phyloP scores from a whole-genome alignment of 2,888 invertebrate genomes.

The Trypoxylon attenuatum region DNA sequence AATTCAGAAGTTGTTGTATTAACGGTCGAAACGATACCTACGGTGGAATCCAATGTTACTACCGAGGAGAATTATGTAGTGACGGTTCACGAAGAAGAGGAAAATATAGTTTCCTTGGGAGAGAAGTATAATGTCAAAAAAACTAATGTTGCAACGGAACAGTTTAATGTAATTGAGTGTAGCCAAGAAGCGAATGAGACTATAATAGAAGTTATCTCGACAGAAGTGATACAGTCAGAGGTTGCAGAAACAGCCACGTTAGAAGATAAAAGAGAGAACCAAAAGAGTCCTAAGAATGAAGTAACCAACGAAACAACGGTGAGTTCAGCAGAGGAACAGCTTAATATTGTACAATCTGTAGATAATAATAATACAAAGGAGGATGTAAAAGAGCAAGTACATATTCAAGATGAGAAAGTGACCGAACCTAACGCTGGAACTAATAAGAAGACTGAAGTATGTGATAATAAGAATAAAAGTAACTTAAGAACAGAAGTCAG shows the following conservation, averaged over 20 bases:
- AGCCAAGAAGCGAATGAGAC: slow-evolving; percentile 34
- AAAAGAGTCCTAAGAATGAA: slow-evolving; percentile 2
- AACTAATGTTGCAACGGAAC: slow-evolving; percentile 13
- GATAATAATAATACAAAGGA: neutral
- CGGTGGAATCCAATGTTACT: slow-evolving; percentile 11
- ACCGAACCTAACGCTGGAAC: neutral
- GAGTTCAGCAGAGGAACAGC: neutral
- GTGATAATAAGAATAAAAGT: slow-evolving; percentile 12
- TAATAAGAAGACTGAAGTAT: slow-evolving; percentile 25
- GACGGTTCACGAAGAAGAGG: neutral
- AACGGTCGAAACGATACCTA: slow-evolving; percentile 36
- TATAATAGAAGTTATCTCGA: slow-evolving; percentile 49
- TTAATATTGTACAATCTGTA: neutral
- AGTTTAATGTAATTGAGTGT: slow-evolving; percentile 39
- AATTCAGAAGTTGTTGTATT: slow-evolving; percentile 43
- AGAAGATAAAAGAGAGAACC: neutral
- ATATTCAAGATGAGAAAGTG: neutral
- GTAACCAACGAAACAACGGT: neutral
- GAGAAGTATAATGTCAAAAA: slow-evolving; percentile 11
- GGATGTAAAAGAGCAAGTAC: neutral
- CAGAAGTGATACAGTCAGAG: slow-evolving; percentile 39
- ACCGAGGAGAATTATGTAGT: slow-evolving; percentile 8
- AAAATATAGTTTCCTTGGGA: neutral
- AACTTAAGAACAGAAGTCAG: slow-evolving; percentile 3
- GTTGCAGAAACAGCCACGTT: slow-evolving; percentile 8